Percentiles rank a stretch among this genome's conserved stretches.
phyloP scores from a whole-genome alignment of 2,797 vertebrate genomes.

The Danionella dracula region DNA sequence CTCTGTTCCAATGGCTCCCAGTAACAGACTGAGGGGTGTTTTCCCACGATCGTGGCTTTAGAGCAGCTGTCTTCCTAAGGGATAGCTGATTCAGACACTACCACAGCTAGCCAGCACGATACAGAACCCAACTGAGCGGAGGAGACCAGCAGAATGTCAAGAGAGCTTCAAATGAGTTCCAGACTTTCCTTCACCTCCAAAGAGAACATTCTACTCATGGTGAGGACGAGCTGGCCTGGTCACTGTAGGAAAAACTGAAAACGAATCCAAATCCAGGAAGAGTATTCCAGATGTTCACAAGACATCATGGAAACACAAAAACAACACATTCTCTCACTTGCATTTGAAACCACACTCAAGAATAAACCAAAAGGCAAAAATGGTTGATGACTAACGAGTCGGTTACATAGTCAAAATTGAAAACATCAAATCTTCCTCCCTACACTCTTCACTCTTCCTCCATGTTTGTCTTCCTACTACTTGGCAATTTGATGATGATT shows the following conservation, averaged over 20 bases:
- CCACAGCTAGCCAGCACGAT: constrained; percentile 29
- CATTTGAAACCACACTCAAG: background rate
- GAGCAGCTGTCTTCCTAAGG: constrained; percentile 18
- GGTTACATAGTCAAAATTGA: too few species aligned
- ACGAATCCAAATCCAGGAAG: constrained; percentile 43
- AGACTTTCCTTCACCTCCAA: constrained; percentile 37
- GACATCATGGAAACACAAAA: constrained; percentile 20
- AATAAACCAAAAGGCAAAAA: background rate
- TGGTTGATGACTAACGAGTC: background rate
- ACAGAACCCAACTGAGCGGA: constrained; percentile 43
- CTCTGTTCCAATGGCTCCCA: background rate
- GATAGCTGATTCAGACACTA: constrained; percentile 30
- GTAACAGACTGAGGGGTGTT: background rate
- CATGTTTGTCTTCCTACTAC: background rate
- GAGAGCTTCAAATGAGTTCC: constrained; percentile 37
- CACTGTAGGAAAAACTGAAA: constrained; percentile 46
- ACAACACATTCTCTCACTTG: constrained; percentile 9
- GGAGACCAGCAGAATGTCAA: constrained; percentile 7
- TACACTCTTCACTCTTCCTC: background rate
- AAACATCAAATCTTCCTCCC: background rate
- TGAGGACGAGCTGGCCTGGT: constrained; percentile 31
- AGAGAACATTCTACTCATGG: constrained; percentile 46
- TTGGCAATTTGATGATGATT: background rate
- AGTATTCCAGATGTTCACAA: constrained; percentile 47
- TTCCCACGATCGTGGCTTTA: constrained; percentile 11